Percentiles rank a stretch among this genome's conserved stretches.
phyloP scores from a whole-genome alignment of 2,113 vertebrate species.

The Gila orcuttii region DNA sequence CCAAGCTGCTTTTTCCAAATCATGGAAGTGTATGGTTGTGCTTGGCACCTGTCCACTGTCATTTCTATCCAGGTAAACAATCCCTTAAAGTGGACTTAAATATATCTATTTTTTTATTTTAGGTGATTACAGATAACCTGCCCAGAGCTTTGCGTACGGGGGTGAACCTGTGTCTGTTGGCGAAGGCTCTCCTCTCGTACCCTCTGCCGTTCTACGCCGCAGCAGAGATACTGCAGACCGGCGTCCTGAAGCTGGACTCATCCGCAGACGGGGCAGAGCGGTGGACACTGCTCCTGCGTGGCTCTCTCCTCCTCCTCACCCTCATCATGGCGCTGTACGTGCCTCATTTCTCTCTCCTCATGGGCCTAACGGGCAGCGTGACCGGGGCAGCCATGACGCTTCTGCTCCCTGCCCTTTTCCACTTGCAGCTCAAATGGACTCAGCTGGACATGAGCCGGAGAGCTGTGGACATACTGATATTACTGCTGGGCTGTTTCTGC shows the following conservation, averaged over 20 bases:
- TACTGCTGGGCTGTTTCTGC: constrained; percentile 77
- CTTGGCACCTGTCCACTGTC: not conserved
- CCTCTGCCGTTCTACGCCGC: constrained; percentile 81
- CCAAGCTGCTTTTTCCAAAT: not conserved
- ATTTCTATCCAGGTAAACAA: not conserved
- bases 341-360: constrained; percentile 79
- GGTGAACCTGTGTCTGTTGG: constrained; percentile 79
- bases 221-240: constrained; percentile 75
- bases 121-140: constrained; percentile 80
- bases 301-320: constrained; percentile 73
- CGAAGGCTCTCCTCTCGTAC: constrained; percentile 81
- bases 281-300: constrained; percentile 64
- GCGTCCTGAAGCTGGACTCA: constrained; percentile 57
- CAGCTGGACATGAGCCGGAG: constrained; percentile 68
- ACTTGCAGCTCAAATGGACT: constrained; percentile 79
- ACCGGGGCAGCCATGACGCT: constrained; percentile 79
- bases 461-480: constrained; percentile 72
- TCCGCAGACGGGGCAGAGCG: constrained; percentile 26
- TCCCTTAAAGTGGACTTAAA: not conserved
- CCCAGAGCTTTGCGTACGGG: constrained; percentile 75
- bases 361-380: constrained; percentile 81
- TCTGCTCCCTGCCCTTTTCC: constrained; percentile 80
- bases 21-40: not conserved
- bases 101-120: not conserved
- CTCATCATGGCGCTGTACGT: constrained; percentile 77